A percentile compares a stretch with the other conserved stretches of the same genome.
These are phyloP conservation scores for Stigmatopora argus DNA, from an alignment of 2,113 vertebrate genomes.

Conservation along the genomic window DNA sequence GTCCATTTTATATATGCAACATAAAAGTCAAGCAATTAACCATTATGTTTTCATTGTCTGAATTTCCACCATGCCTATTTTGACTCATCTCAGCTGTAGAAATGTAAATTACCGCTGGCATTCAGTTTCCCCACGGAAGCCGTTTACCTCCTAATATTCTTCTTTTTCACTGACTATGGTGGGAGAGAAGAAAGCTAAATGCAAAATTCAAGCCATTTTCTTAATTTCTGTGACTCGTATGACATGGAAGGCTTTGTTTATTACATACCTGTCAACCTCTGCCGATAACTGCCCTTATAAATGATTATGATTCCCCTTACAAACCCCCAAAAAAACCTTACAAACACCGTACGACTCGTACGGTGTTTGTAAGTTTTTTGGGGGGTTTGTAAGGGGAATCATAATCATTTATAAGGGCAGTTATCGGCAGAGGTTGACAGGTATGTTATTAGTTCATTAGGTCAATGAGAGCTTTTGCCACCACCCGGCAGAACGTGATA, in stretches of 20 bases:
- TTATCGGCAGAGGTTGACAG: too few relatives aligned
- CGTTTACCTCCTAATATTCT: not conserved
- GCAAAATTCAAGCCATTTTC: not conserved
- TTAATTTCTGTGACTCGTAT: not conserved
- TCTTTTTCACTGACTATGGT: not conserved
- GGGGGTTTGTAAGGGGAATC: too few relatives aligned
- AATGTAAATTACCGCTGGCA: not conserved
- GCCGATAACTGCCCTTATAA: too few relatives aligned
- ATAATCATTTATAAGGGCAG: too few relatives aligned
- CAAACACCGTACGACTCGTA: too few relatives aligned
- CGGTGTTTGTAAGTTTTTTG: too few relatives aligned
- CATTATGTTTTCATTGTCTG: not conserved
- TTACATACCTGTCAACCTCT: too few relatives aligned
- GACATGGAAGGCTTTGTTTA: not conserved
- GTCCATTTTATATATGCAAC: not conserved
- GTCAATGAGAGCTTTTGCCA: too few relatives aligned
- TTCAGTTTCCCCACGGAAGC: not conserved
- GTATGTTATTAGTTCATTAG: too few relatives aligned
- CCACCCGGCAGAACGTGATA: not conserved
- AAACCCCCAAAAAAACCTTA: too few relatives aligned
- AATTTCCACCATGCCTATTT: not conserved
- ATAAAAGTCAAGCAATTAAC: not conserved
- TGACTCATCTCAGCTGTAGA: not conserved
- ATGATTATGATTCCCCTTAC: too few relatives aligned
- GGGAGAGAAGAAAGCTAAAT: not conserved